A percentile compares a stretch with the other conserved stretches of the same genome.
Conservation (phyloP, 2,797 vertebrate genomes). For the Acanthurus lineatus region DNA sequence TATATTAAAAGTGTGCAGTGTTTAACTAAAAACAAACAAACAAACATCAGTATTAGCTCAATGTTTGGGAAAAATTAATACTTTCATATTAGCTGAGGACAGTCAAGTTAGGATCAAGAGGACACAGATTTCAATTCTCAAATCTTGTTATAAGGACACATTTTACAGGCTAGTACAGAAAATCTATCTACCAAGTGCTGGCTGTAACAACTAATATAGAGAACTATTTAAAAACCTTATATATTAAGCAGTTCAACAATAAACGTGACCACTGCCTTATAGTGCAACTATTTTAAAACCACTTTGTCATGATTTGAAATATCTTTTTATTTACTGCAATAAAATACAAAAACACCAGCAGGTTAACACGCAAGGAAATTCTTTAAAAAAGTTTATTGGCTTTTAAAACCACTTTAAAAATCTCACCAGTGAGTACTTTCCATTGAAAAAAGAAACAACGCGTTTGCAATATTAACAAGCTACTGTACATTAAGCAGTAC, state of each 20-base stretch:
- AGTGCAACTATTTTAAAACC: too few relatives aligned
- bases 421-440: conserved; percentile 99
- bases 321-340: conserved; percentile 1
- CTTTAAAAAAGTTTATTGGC: conserved; percentile 97
- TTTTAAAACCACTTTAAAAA: conserved; percentile 99
- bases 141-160: too few relatives aligned
- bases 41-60: conserved; percentile 28
- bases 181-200: too few relatives aligned
- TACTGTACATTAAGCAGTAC: conserved; percentile 99
- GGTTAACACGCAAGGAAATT: conserved; percentile 64
- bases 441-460: conserved; percentile 97
- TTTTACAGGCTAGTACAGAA: too few relatives aligned
- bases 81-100: not conserved
- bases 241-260: too few relatives aligned
- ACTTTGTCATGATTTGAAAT: too few relatives aligned
- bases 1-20: conserved; percentile 46
- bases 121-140: too few relatives aligned
- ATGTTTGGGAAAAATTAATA: conserved; percentile 25
- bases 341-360: conserved; percentile 49
- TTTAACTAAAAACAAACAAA: conserved; percentile 48
- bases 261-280: too few relatives aligned
- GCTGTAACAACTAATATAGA: too few relatives aligned
- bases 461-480: conserved; percentile 97
- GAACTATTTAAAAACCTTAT: too few relatives aligned
- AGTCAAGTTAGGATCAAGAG: not conserved